phyloP scores from a whole-genome alignment of 2,113 vertebrate species.

The Misgurnus anguillicaudatus region DNA sequence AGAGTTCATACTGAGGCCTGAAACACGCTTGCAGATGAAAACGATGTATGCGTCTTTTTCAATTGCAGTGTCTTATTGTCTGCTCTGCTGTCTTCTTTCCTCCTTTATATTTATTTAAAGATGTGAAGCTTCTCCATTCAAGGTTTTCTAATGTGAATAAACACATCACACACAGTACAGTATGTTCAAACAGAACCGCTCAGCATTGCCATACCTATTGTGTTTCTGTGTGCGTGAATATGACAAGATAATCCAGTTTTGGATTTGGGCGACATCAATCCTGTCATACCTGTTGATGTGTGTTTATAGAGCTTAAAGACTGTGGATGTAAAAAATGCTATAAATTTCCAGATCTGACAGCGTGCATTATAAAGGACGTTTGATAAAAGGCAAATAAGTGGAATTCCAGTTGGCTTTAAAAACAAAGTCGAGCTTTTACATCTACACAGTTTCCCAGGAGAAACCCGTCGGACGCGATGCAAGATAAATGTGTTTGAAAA shows the following conservation, averaged over 20 bases:
- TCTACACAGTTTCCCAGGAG: neutral
- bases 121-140: too few species aligned
- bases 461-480: neutral
- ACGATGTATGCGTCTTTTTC: too few species aligned
- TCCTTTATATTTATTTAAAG: too few species aligned
- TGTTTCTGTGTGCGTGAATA: too few species aligned
- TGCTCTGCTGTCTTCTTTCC: too few species aligned
- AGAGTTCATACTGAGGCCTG: too few species aligned
- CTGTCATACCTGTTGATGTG: too few species aligned
- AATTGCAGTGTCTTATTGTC: too few species aligned
- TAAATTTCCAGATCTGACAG: neutral
- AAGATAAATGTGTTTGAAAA: neutral
- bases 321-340: neutral
- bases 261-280: neutral
- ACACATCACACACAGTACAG: too few species aligned
- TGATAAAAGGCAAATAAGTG: neutral
- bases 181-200: too few species aligned
- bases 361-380: neutral
- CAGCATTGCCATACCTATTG: neutral
- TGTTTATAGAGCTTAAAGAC: conserved; percentile 9
- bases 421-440: neutral
- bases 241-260: neutral
- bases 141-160: too few species aligned
- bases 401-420: neutral
- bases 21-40: too few species aligned